phyloP scores from a whole-genome alignment of 1,140 invertebrate species.

The Drosophila asahinai region DNA sequence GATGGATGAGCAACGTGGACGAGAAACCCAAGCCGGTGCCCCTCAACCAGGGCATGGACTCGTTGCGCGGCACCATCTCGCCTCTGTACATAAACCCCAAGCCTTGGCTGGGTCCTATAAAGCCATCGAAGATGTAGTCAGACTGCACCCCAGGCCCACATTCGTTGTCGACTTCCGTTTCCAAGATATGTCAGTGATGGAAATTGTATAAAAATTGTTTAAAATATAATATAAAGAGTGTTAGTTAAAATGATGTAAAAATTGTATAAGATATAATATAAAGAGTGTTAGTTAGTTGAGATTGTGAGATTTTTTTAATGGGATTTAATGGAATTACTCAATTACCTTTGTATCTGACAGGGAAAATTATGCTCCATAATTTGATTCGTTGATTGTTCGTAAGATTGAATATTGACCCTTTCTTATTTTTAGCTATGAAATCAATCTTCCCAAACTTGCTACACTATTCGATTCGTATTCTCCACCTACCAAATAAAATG shows the following conservation, averaged over 20 bases:
- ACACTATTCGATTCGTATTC: background rate
- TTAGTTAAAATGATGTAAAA: background rate
- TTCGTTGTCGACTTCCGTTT: background rate
- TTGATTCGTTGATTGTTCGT: too few relatives aligned
- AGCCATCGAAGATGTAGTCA: background rate
- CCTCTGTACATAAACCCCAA: constrained; percentile 60
- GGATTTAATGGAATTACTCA: too few relatives aligned
- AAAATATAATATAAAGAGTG: background rate
- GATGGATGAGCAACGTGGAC: constrained; percentile 56
- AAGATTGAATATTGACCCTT: too few relatives aligned
- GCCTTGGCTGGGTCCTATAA: constrained; percentile 31
- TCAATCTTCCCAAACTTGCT: background rate
- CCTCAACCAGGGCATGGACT: constrained; percentile 66
- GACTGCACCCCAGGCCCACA: background rate
- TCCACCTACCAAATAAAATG: background rate
- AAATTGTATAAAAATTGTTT: constrained; percentile 16
- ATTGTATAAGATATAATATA: constrained; percentile 1
- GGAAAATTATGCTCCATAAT: too few relatives aligned
- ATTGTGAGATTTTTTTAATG: too few relatives aligned
- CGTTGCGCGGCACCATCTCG: constrained; percentile 63
- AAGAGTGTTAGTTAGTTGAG: background rate
- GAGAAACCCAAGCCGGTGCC: constrained; percentile 73
- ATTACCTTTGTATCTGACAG: too few relatives aligned
- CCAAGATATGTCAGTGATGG: background rate
- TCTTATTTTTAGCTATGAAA: background rate